phyloP scores from a whole-genome alignment of 2,113 vertebrate species.

The Phainopepla nitens region DNA sequence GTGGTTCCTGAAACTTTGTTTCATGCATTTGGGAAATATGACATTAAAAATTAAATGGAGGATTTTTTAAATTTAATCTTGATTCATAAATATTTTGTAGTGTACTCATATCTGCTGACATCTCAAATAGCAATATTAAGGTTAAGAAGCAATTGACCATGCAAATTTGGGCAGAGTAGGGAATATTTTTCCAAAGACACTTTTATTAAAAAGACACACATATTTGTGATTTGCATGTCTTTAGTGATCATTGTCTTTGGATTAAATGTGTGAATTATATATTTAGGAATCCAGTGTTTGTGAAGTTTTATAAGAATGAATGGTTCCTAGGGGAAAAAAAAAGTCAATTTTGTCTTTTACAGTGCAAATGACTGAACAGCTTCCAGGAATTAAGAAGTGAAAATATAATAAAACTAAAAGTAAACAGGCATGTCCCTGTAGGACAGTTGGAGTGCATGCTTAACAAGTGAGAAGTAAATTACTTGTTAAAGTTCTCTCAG shows the following conservation, averaged over 20 bases:
- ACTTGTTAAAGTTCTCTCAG: constrained; percentile 60
- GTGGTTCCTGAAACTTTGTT: background rate
- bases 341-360: background rate
- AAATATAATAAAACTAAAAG: constrained; percentile 28
- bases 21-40: background rate
- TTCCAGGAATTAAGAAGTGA: constrained; percentile 26
- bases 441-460: constrained; percentile 36
- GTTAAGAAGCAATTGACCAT: background rate
- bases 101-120: background rate
- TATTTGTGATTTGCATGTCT: background rate
- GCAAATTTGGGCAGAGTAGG: background rate
- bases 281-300: background rate
- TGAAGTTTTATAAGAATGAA: background rate
- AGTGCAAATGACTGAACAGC: background rate
- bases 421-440: constrained; percentile 15
- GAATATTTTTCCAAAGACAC: background rate
- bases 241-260: background rate
- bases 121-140: background rate
- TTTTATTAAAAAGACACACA: background rate
- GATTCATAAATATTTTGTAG: background rate
- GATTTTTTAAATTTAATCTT: background rate
- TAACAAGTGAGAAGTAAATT: constrained; percentile 59
- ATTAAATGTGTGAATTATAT: background rate
- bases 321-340: background rate
- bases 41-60: background rate